Percentiles rank a stretch among this genome's conserved stretches.
Evolutionary conservation across 1,140 invertebrate species (phyloP).

Genomic region (Lycorma delicatula): DNA sequence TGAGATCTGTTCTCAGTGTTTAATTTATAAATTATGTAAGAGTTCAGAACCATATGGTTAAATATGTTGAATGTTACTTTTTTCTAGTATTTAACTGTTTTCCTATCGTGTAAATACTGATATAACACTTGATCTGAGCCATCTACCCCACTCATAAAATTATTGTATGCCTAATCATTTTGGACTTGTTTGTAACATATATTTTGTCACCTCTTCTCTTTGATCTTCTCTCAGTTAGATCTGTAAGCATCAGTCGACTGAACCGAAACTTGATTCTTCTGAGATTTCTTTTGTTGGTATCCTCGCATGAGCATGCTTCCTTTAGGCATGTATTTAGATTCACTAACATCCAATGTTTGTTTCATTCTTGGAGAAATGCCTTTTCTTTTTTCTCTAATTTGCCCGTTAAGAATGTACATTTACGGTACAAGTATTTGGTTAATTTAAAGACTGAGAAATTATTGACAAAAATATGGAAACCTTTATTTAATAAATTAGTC

Average conservation of each 20-base stretch:
- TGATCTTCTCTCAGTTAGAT: background rate
- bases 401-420: background rate
- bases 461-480: background rate
- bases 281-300: conserved; percentile 10
- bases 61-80: too few species aligned
- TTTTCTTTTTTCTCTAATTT: background rate
- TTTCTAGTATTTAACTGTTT: background rate
- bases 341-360: background rate
- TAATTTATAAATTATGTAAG: background rate
- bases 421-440: background rate
- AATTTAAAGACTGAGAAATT: background rate
- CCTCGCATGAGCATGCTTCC: too few species aligned
- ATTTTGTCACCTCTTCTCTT: background rate
- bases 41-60: background rate
- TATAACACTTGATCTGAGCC: background rate
- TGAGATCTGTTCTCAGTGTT: background rate
- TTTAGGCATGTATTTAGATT: conserved; percentile 2
- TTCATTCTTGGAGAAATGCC: background rate
- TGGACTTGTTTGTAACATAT: too few species aligned
- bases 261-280: conserved; percentile 14
- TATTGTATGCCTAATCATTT: too few species aligned
- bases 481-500: background rate
- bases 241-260: conserved; percentile 11
- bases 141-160: background rate
- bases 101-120: conserved; percentile 2